Conservation (phyloP, 2,888 invertebrate genomes). For the Lutraria lutraria region DNA sequence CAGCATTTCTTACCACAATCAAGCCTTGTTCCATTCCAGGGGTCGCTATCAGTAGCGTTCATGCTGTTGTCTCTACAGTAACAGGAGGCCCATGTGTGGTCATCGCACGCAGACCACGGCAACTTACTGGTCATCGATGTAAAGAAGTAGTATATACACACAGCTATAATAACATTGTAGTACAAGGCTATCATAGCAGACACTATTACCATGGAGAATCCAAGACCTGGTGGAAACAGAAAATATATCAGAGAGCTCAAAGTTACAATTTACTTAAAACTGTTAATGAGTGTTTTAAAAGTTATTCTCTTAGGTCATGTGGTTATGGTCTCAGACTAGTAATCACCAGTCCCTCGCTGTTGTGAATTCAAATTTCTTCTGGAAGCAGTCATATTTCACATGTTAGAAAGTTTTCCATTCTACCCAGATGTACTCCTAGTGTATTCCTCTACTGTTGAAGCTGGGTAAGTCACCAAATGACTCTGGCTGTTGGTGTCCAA, state of each 20-base stretch:
- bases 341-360: neutral
- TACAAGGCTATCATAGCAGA: constrained; percentile 80
- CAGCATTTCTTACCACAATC: constrained; percentile 72
- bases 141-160: constrained; percentile 77
- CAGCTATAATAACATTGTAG: constrained; percentile 83
- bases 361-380: neutral
- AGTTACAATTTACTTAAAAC: neutral
- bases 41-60: constrained; percentile 68
- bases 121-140: constrained; percentile 80
- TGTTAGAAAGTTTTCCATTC: neutral
- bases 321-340: neutral
- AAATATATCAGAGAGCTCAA: neutral
- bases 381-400: neutral
- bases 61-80: constrained; percentile 72
- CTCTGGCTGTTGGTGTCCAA: no score
- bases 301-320: neutral
- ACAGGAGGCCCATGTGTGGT: constrained; percentile 81
- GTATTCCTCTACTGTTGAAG: no score
- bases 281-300: neutral
- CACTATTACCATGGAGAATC: constrained; percentile 63
- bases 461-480: no score
- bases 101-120: constrained; percentile 81
- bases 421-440: neutral
- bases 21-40: constrained; percentile 71
- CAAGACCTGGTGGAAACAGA: constrained; percentile 38